Percentiles rank a stretch among this genome's conserved stretches.
These are phyloP conservation scores for Australoheros scitulus DNA, from an alignment of 2,113 vertebrate genomes.

Conservation along the genomic window DNA sequence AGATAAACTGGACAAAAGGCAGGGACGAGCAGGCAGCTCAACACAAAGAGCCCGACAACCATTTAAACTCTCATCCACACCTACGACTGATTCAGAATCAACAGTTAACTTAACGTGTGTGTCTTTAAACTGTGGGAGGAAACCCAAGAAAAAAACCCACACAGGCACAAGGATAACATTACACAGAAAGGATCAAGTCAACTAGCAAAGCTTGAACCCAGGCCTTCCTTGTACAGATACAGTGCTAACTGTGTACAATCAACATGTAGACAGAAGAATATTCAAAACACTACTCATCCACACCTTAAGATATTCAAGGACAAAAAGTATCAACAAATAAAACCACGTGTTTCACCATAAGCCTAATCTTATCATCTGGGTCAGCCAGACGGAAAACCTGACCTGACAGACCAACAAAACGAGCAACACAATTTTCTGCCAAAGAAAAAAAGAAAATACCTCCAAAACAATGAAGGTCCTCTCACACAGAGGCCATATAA, in stretches of 20 bases:
- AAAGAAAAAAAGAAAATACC: not conserved
- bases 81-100: not conserved
- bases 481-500: not conserved
- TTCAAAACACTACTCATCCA: not conserved
- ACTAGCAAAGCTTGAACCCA: not conserved
- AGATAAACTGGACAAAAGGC: not conserved
- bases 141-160: not conserved
- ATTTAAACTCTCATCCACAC: not conserved
- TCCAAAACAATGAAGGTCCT: not conserved
- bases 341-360: not conserved
- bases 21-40: not conserved
- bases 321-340: not conserved
- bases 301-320: not conserved
- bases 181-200: not conserved
- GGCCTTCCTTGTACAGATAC: not conserved
- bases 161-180: not conserved
- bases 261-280: not conserved
- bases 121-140: not conserved
- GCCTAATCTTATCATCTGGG: not conserved
- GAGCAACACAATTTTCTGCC: not conserved
- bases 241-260: not conserved
- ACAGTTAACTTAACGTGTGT: not conserved
- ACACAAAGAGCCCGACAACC: not conserved
- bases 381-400: not conserved
- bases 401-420: not conserved